Evolutionary conservation across 2,113 vertebrate species (phyloP).

Genomic region (Colistium nudipinnis): DNA sequence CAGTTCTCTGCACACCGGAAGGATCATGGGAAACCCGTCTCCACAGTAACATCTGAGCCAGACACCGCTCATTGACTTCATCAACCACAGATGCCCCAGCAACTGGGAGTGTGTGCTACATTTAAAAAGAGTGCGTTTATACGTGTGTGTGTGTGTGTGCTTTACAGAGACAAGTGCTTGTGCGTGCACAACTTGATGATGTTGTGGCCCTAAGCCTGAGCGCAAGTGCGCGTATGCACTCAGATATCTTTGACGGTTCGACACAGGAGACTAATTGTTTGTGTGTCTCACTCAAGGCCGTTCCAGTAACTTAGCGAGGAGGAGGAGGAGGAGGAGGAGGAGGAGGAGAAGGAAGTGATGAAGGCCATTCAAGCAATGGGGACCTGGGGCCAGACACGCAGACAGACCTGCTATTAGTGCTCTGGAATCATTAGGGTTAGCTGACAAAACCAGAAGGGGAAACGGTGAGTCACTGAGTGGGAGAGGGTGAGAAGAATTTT

Average conservation of each 20-base stretch:
- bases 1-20: constrained; percentile 2
- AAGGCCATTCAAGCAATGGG: constrained; percentile 23
- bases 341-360: constrained; percentile 18
- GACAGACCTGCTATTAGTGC: constrained; percentile 55
- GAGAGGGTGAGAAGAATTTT: constrained; percentile 7
- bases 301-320: neutral
- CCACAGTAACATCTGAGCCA: constrained; percentile 48
- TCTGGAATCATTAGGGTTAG: constrained; percentile 23
- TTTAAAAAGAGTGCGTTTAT: neutral
- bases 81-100: constrained; percentile 27
- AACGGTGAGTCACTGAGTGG: constrained; percentile 50
- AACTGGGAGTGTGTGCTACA: constrained; percentile 11
- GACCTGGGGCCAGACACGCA: constrained; percentile 44
- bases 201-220: constrained; percentile 1
- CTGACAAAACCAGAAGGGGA: constrained; percentile 38
- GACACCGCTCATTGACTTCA: constrained; percentile 51
- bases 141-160: neutral
- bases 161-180: constrained; percentile 13
- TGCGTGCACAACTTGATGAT: constrained; percentile 16
- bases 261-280: constrained; percentile 33
- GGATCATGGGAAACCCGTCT: constrained; percentile 47
- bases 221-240: constrained; percentile 5
- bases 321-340: constrained; percentile 21
- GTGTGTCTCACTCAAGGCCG: constrained; percentile 43
- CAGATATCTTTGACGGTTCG: constrained; percentile 4